Conservation (phyloP, 2,797 vertebrate species). For the Melanotaenia nigrans region DNA sequence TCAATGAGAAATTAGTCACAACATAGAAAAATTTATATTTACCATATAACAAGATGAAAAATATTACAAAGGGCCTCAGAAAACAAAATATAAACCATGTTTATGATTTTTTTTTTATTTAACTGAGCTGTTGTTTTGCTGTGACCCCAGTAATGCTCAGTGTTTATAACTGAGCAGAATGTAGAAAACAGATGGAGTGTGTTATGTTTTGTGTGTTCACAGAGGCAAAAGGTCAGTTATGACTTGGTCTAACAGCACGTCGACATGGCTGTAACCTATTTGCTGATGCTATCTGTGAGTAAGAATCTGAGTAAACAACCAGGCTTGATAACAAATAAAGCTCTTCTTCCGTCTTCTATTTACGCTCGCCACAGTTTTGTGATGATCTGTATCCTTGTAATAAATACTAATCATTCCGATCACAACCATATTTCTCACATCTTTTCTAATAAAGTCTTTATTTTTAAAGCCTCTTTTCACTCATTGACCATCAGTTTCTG, state of each 20-base stretch:
- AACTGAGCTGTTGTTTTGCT: conserved; percentile 46
- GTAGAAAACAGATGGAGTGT: conserved; percentile 42
- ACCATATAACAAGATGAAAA: conserved; percentile 3
- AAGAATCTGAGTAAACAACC: conserved; percentile 82
- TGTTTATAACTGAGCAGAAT: conserved; percentile 58
- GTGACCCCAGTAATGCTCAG: conserved; percentile 16
- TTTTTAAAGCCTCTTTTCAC: conserved; percentile 22
- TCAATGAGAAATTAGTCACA: neutral
- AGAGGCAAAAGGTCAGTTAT: conserved; percentile 64
- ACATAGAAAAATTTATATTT: neutral
- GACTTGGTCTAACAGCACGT: conserved; percentile 68
- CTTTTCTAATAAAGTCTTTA: conserved; percentile 7
- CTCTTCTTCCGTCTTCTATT: conserved; percentile 55
- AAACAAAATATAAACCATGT: conserved; percentile 20
- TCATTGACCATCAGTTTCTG: neutral
- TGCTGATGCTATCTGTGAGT: conserved; percentile 82
- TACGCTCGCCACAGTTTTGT: conserved; percentile 17
- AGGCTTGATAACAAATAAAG: conserved; percentile 72
- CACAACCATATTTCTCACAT: conserved; percentile 1
- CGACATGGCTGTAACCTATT: conserved; percentile 73
- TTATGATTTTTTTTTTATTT: conserved; percentile 26
- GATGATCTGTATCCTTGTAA: conserved; percentile 12
- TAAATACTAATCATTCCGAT: conserved; percentile 7
- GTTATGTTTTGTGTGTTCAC: conserved; percentile 15
- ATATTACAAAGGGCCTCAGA: neutral